Base-by-base conservation (phyloP, 2,888 invertebrate genomes). In the Nowickia ferox region DNA sequence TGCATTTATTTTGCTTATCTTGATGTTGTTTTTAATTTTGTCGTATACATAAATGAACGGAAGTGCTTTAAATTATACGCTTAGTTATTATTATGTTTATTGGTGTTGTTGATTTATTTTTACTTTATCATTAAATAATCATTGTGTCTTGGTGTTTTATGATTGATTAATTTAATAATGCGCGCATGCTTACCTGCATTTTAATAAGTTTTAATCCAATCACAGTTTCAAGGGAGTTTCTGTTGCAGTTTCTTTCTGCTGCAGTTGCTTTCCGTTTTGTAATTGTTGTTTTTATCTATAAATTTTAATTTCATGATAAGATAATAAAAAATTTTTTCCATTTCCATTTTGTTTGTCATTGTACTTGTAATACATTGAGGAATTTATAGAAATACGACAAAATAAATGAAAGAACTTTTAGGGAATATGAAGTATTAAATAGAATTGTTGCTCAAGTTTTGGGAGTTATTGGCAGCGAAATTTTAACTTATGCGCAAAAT, bases 141-240 rank as follows among this genome's bases (percentile, higher is more conserved):
- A 63, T 68, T 72, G 76, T 75, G 77, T 85, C 81, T 63, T 78
- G 77, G 66, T 82, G 82, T 82, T 85, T 82, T 85, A 85, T 82
- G 85, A 85, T 82, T 85, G 85, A 85, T 85, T 85, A 82, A 82
- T 85, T 78, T 85, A 82, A 85, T 85, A 85, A 85, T 82, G 57
- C 69, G 78, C 82, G 57, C 85, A 85, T 79, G 82, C 85, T 74
- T 82, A 75, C 85, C 63, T 82, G 85, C 82, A 85, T 85, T 82
- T 82, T 82, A 85, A 85, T 71, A 48, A 65, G 82, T 57, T 48
- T 71, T 71, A 30, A 22, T 38, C 44, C 53, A 76, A 46, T 38
- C 53, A 42, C 17, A 40, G 48, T 44, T 71, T 46, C 53, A 53
- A 19, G 57, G 44, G 59, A 51, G 53, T 44, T 4, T 46, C 66